Conservation (phyloP, 2,113 vertebrate species). For the Rhinopomastus cyanomelas region DNA sequence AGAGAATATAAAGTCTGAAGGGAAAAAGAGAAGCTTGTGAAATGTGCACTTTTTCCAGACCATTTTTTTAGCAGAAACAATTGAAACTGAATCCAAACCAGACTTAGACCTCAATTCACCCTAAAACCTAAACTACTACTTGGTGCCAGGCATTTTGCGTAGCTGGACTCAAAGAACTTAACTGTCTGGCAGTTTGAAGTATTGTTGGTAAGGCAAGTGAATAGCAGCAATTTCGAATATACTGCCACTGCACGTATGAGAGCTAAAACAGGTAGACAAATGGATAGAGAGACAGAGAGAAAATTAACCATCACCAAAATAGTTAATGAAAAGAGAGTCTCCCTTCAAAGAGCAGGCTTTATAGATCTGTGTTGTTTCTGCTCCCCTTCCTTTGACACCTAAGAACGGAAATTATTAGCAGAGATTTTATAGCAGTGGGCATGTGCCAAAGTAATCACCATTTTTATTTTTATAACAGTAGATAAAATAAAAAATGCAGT, state of each 20-base stretch:
- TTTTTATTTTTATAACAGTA: neutral
- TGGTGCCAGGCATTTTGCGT: neutral
- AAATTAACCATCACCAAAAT: neutral
- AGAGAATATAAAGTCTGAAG: neutral
- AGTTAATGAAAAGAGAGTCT: neutral
- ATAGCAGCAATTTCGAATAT: neutral
- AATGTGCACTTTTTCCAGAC: neutral
- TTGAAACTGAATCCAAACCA: neutral
- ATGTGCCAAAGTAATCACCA: neutral
- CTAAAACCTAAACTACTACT: neutral
- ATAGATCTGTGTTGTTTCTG: accelerated
- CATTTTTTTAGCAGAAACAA: neutral
- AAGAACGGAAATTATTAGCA: neutral
- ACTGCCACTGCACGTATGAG: neutral
- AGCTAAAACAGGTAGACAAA: neutral
- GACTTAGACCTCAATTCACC: neutral
- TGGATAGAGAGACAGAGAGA: neutral
- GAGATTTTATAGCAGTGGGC: neutral
- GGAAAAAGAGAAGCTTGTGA: neutral
- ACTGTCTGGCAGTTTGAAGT: neutral
- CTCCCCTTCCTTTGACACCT: neutral
- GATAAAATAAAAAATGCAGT: neutral
- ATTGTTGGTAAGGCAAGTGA: neutral
- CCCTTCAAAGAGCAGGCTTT: neutral
- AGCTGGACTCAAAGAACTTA: neutral